Evolutionary conservation across 2,797 vertebrate genomes (phyloP).

Genomic region (Catharus ustulatus): DNA sequence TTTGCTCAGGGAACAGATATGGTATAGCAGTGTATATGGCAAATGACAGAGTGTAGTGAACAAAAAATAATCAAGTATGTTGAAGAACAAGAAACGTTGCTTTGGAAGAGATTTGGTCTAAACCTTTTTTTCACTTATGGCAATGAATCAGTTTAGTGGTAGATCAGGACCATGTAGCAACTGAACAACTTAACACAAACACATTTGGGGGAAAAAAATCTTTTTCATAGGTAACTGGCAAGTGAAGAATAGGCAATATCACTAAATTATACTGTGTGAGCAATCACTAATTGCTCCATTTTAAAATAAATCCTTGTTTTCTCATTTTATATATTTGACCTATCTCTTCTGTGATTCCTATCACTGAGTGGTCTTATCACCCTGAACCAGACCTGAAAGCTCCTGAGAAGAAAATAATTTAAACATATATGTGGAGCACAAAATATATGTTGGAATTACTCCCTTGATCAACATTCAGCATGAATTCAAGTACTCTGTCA

Average conservation of each 20-base stretch:
- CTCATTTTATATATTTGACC: background rate
- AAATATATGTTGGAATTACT: background rate
- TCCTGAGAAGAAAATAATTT: background rate
- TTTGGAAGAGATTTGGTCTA: background rate
- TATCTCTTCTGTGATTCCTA: background rate
- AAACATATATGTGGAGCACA: background rate
- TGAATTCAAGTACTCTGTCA: background rate
- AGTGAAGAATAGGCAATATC: background rate
- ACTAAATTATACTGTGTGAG: background rate
- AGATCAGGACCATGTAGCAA: background rate
- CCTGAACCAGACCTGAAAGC: background rate
- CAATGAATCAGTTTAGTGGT: background rate
- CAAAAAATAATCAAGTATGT: background rate
- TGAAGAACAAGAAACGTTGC: background rate
- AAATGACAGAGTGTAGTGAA: background rate
- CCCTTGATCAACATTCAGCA: background rate
- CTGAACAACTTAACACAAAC: background rate
- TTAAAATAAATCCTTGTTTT: background rate
- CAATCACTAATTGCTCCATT: background rate
- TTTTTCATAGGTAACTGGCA: background rate
- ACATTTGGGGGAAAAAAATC: background rate
- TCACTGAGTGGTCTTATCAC: background rate
- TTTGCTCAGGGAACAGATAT: background rate
- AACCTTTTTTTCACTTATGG: background rate
- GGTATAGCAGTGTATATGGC: background rate